Evolutionary conservation across 2,888 invertebrate genomes (phyloP), one percentile per base, ranked within the genome.

Genomic region (Campaea margaritaria): DNA sequence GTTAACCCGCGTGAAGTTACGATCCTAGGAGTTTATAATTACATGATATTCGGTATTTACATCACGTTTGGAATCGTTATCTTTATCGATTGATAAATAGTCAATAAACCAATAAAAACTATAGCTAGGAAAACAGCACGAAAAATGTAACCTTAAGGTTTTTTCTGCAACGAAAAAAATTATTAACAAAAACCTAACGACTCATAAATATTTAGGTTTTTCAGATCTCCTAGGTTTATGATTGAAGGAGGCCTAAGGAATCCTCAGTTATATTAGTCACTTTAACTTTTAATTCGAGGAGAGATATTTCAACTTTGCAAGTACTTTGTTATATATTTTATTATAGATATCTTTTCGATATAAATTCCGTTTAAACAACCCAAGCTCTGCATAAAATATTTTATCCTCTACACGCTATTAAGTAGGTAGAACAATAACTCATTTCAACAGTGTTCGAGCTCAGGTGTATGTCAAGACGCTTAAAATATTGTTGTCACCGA

Each of bases 401-500:
- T 59, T 15, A 15, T 11, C 8, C 28, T 45, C 14, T 45, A 45
- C 31, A 46, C 50, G 45, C 21, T 62, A 55, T 63, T 63, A 58
- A 54, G 57, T 76, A 75, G 76, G 77, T 69, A 52, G 47, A 44
- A 59, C 75, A 78, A 85, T 85, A 83, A 84, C 76, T 87, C 83
- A 86, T 86, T 85, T 82, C 76, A 75, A 74, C 79, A 75, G 77
- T 75, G 77, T 72, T 74, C 73, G 82, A 72, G 85, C 86, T 81
- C 86, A 87, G 86, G 87, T 87, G 87, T 79, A 76, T 79, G 83
- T 76, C 82, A 76, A 72, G 78, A 65, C 77, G 76, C 79, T 82
- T 86, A 86, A 86, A 86, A 85, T 86, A 87, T 85, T 85, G 84
- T 86, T 83, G 81, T 82, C 86, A 79, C 80, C 77, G 74, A 83